phyloP scores from a whole-genome alignment of 2,888 invertebrate genomes.

The Pherbina coryleti region DNA sequence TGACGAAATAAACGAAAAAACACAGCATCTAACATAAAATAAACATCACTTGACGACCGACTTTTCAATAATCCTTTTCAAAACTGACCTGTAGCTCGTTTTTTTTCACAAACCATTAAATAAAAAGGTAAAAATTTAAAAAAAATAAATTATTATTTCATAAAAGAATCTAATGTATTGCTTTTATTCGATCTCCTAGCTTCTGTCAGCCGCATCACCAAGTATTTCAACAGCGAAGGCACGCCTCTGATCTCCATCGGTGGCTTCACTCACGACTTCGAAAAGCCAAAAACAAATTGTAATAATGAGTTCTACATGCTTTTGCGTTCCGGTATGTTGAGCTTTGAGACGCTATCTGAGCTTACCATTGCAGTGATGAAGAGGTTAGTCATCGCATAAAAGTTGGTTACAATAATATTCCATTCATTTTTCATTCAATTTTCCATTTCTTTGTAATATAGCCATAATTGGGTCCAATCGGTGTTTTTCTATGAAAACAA shows the following conservation, averaged over 20 bases:
- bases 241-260: constrained; percentile 85
- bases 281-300: constrained; percentile 77
- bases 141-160: neutral
- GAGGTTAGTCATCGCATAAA: constrained; percentile 71
- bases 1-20: no score
- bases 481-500: constrained; percentile 82
- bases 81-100: no score
- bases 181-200: neutral
- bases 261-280: constrained; percentile 85
- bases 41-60: no score
- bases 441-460: constrained; percentile 62
- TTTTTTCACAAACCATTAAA: no score
- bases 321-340: constrained; percentile 79
- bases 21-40: no score
- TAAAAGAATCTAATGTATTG: neutral
- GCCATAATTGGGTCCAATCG: constrained; percentile 80
- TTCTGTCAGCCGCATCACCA: constrained; percentile 84
- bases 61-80: no score
- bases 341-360: constrained; percentile 80
- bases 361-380: constrained; percentile 79
- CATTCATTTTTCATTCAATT: neutral
- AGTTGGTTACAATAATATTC: neutral
- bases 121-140: no score
- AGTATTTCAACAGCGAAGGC: constrained; percentile 80
- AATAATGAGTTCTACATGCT: constrained; percentile 84